phyloP scores from a whole-genome alignment of 2,888 invertebrate genomes.

The Parochlus steinenii region DNA sequence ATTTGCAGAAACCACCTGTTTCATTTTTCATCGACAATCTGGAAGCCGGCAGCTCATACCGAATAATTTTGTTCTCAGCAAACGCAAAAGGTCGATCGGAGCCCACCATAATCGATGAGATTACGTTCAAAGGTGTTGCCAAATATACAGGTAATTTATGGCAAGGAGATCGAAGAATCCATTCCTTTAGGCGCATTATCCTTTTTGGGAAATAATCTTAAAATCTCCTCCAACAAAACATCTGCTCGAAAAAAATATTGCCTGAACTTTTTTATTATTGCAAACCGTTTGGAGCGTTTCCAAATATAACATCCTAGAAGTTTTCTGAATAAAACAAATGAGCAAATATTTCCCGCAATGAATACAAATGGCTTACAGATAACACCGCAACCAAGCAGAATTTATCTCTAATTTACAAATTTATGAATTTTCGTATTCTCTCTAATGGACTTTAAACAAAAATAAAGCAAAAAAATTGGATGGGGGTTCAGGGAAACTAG shows the following conservation, averaged over 20 bases:
- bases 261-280: neutral
- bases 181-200: neutral
- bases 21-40: constrained; percentile 33
- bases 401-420: no score
- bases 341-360: neutral
- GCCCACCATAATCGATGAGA: constrained; percentile 64
- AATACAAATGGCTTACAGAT: neutral
- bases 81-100: constrained; percentile 80
- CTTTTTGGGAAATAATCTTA: neutral
- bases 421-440: no score
- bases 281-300: neutral
- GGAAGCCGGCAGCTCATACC: constrained; percentile 58
- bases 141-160: constrained; percentile 59
- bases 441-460: no score
- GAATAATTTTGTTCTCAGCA: constrained; percentile 67
- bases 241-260: neutral
- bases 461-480: no score
- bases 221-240: neutral
- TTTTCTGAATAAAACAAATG: neutral
- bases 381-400: no score
- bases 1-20: constrained; percentile 26
- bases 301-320: neutral
- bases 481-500: no score
- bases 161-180: neutral
- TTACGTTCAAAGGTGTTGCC: constrained; percentile 71